phyloP scores from a whole-genome alignment of 2,888 invertebrate genomes.

The Limnephilus marmoratus region DNA sequence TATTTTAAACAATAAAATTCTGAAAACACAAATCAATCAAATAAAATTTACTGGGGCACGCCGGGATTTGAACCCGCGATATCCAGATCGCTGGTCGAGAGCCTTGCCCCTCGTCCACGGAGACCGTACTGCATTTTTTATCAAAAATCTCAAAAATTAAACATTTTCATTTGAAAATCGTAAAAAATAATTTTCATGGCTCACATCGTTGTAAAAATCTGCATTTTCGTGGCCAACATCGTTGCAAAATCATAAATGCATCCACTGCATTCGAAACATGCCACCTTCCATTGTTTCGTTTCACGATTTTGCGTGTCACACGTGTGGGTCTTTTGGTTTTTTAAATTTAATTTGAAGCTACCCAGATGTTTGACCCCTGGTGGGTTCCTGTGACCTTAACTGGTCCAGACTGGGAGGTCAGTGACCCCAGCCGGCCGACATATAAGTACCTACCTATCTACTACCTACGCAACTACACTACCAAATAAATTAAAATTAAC shows the following conservation, averaged over 20 bases:
- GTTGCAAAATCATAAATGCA: background rate
- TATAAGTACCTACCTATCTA: background rate
- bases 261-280: background rate
- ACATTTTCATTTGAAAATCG: no score
- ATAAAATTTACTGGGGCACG: no score
- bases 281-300: background rate
- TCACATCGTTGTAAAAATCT: no score
- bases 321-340: background rate
- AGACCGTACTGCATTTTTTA: no score
- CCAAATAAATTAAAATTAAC: background rate
- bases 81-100: no score
- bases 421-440: background rate
- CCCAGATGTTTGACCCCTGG: constrained; percentile 33
- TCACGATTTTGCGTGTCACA: background rate
- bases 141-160: no score
- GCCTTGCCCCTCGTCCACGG: no score
- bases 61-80: no score
- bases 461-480: background rate
- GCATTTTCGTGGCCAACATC: background rate
- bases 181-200: no score
- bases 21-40: no score
- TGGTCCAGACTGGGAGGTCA: constrained; percentile 41
- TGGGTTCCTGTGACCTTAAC: constrained; percentile 12
- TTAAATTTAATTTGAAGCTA: background rate
- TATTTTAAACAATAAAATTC: no score